Conservation (phyloP, 2,888 invertebrate species). For the Lordiphosa fenestrarum region DNA sequence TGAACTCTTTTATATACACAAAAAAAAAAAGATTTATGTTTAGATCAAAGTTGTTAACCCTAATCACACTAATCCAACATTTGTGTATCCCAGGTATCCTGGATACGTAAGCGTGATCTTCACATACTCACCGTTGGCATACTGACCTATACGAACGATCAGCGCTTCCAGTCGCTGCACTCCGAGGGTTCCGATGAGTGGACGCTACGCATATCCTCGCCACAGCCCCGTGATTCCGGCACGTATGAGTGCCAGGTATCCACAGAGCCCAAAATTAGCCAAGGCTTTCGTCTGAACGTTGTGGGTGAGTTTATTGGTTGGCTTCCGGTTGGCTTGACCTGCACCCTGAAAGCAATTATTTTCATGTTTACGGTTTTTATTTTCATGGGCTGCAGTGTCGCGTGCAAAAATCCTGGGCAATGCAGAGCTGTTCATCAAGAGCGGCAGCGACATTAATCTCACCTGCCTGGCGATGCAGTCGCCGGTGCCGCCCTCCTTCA, state of each 20-base stretch:
- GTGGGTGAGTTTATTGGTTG: constrained; percentile 83
- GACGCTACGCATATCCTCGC: constrained; percentile 86
- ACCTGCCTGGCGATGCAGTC: constrained; percentile 92
- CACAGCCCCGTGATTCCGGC: constrained; percentile 86
- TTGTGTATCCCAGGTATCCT: constrained; percentile 82
- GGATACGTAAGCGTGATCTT: constrained; percentile 90
- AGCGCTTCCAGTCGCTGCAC: constrained; percentile 86
- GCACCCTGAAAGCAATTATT: constrained; percentile 42
- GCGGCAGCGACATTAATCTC: constrained; percentile 95
- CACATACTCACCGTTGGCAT: constrained; percentile 88
- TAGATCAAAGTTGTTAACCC: too few relatives aligned
- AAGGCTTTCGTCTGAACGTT: constrained; percentile 86
- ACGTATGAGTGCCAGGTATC: constrained; percentile 89
- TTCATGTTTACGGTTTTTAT: constrained; percentile 16
- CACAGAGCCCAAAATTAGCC: constrained; percentile 88
- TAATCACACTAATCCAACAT: neutral
- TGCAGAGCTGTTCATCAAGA: constrained; percentile 92
- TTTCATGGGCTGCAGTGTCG: constrained; percentile 84
- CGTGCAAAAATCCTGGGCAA: constrained; percentile 94
- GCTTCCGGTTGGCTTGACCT: neutral
- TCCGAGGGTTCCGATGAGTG: constrained; percentile 87
- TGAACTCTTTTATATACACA: too few relatives aligned
- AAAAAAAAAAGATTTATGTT: too few relatives aligned
- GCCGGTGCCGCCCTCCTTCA: constrained; percentile 85
- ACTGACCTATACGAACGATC: constrained; percentile 87